These are phyloP conservation scores for Carassius gibelio DNA, from an alignment of 2,113 vertebrate genomes.

Conservation along the genomic window DNA sequence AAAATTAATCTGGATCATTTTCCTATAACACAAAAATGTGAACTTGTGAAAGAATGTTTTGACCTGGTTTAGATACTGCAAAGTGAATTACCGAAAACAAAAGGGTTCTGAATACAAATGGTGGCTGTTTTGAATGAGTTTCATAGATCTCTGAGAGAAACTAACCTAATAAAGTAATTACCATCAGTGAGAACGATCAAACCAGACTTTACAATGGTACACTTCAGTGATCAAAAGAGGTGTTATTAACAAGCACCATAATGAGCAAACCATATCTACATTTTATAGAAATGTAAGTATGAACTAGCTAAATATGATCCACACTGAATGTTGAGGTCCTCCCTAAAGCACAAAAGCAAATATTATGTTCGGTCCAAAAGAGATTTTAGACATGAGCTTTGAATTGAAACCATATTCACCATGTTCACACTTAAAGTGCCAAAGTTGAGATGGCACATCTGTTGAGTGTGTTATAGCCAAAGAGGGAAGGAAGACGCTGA, in stretches of 20 bases:
- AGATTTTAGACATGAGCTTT: neutral
- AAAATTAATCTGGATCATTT: neutral
- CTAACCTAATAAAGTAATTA: conserved; percentile 24
- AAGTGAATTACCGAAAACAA: conserved; percentile 14
- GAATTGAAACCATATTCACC: neutral
- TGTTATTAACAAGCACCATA: conserved; percentile 13
- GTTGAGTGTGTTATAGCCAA: conserved; percentile 20
- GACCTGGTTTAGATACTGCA: neutral
- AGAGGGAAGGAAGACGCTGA: neutral
- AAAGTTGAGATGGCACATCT: conserved; percentile 33
- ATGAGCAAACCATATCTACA: conserved; percentile 17
- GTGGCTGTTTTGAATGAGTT: neutral
- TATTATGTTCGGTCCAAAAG: neutral
- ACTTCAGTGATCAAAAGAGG: conserved; percentile 32
- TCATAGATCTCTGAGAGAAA: conserved; percentile 8
- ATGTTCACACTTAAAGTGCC: conserved; percentile 32
- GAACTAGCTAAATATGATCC: neutral
- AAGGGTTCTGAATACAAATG: conserved; percentile 29
- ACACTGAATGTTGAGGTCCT: neutral
- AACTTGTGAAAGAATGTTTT: neutral
- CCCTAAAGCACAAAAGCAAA: neutral
- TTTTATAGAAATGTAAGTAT: neutral
- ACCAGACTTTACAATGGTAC: conserved; percentile 42
- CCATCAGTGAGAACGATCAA: conserved; percentile 10
- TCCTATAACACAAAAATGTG: neutral